phyloP scores from a whole-genome alignment of 2,888 invertebrate species.

The Drosophila histrio region DNA sequence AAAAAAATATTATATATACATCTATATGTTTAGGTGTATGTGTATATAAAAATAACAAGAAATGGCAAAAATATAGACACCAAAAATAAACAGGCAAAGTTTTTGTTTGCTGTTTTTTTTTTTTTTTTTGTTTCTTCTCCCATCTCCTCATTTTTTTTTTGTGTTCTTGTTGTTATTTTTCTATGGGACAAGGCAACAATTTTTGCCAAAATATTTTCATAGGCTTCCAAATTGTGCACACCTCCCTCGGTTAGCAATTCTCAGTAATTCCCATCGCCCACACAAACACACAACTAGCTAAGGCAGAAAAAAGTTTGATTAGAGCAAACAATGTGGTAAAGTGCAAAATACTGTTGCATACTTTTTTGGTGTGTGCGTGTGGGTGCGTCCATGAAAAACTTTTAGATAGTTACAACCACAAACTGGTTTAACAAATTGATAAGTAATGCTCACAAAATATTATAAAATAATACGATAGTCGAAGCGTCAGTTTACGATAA shows the following conservation, averaged over 20 bases:
- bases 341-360: constrained; percentile 73
- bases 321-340: constrained; percentile 58
- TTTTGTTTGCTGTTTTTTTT: constrained; percentile 8
- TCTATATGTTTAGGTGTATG: neutral
- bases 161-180: constrained; percentile 1
- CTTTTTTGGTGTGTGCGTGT: constrained; percentile 36
- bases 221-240: constrained; percentile 37
- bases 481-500: constrained; percentile 3
- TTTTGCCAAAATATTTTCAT: constrained; percentile 52
- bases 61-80: constrained; percentile 29
- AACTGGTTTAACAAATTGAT: constrained; percentile 40
- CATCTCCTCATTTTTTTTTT: neutral
- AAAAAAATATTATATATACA: neutral
- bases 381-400: constrained; percentile 8
- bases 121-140: neutral
- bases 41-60: constrained; percentile 16
- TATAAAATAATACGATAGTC: constrained; percentile 2
- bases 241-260: neutral
- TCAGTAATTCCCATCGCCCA: neutral
- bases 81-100: constrained; percentile 41
- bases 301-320: constrained; percentile 59
- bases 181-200: constrained; percentile 29
- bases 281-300: constrained; percentile 3
- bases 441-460: constrained; percentile 30
- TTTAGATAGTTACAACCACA: constrained; percentile 24